Base-by-base conservation (phyloP, 2,113 vertebrate genomes). In the Phainopepla nitens region DNA sequence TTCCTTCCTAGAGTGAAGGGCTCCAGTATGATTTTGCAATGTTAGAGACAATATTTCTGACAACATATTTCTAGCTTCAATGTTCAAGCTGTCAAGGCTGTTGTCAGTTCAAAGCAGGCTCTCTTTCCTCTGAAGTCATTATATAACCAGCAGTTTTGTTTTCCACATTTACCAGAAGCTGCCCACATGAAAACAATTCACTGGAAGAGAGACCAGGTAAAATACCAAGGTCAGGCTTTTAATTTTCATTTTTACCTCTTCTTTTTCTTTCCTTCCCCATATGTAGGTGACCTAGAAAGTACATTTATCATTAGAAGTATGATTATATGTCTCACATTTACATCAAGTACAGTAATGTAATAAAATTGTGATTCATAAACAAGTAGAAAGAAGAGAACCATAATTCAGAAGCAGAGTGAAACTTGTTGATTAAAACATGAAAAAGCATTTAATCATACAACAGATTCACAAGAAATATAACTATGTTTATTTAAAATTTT, bases 61-160 rank as follows among this genome's bases (percentile, higher is more conserved):
- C 82, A 89, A 91, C 70, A 82, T 92, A 94, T 96, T 97, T 98
- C 94, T 89, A 96, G 64, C 79, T 89, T 87, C 71, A 95, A n/a
- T 73, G 16, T 94, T 96, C 80, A 94, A 61, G 80, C 94, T 97
- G 94, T 80, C 88, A 93, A 91, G 41, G 25, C 73, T 97, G 83
- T 87, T 97, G 94, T 96, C 95, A 93, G 84, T 95, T 96, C 77
- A 88, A 96, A 94, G 87, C 41, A 95, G 62, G 57, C 54, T 90
- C 53, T 92, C 92, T 70, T 86, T 90, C 76, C 47, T 95, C 87
- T 88, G 84, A 88, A 96, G 76, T 62, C 76, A 92, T 96, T 94
- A 80, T 36, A 50, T 97, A 97, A 98, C 80, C 49, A 95, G 53
- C 80, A 53, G 20, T 87, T 87, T 80, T 86, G 72, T 82, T 90